Base-by-base conservation (phyloP, 35 echinoderm and acorn worm genomes). In the Lytechinus variegatus region DNA sequence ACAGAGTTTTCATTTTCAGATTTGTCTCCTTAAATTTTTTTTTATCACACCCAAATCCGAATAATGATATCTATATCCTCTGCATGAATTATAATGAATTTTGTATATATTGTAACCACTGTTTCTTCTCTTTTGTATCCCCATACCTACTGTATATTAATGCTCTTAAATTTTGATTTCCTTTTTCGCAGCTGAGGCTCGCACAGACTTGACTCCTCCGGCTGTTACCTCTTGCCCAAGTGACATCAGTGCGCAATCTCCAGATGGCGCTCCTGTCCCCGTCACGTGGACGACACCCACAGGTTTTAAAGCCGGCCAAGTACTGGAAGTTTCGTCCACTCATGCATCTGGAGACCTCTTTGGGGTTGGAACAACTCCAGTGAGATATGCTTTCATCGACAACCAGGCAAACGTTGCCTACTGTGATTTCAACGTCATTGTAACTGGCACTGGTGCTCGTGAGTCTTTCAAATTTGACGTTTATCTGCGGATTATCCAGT, bases 391-490 rank as follows among this genome's bases (percentile, higher is more conserved):
- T 10, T 27, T 88, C 24, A 87, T 95, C 12, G 95, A 95, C 55
- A 54, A 86, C 21, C 87, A 86, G 24, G 95, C 66, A 19, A 95
- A 95, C 54, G 13, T 54, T 27, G 95, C 27, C 27, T 19, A 89
- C 13, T 95, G 95, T 89, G 56, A 54, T 19, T 95, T 95, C 87
- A 95, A 86, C 10, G 95, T 95, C 8, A 95, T 88, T n/a, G 95
- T 95, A 3, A 29, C 53, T 8, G 95, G 95, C 27, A 9, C 5
- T 13, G 94, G 92, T 53, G 27, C 6, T 57, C 8, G 66, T 79
- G n/a, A 79, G 66, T 79, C 56, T 58, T 58, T 13, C 56, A 58
- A 58, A 9, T 9, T 9, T 58, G 9, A 58, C 56, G 2, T 58
- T 58, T 11, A 11, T 44, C 33, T 44, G 33, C 33, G 33, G 33